Percentiles rank a stretch among this genome's conserved stretches.
Evolutionary conservation across 2,113 vertebrate species (phyloP).

Genomic region (Sakesphorus luctuosus): DNA sequence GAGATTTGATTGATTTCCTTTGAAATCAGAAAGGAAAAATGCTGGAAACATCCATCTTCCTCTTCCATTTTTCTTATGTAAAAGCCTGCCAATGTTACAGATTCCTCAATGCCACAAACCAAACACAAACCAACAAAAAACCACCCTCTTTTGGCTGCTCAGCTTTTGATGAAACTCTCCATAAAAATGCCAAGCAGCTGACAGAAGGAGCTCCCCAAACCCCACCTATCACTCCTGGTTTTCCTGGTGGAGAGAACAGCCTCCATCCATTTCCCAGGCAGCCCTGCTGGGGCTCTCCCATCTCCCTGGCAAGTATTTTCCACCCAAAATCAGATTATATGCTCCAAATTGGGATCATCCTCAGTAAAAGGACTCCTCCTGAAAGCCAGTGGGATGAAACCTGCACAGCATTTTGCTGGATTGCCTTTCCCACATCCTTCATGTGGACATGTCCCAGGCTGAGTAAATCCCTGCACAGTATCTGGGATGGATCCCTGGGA

Average conservation of each 20-base stretch:
- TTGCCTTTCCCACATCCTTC: background rate
- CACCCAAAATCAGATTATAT: background rate
- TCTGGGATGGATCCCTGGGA: background rate
- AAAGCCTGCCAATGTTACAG: background rate
- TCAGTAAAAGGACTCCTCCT: background rate
- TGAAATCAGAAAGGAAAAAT: conserved; percentile 24
- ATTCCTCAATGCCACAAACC: background rate
- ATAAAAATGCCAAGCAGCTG: background rate
- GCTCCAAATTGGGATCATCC: background rate
- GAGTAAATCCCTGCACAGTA: background rate
- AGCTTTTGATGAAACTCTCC: background rate
- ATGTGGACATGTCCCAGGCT: rapidly evolving
- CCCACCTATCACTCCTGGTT: background rate
- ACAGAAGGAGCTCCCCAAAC: background rate
- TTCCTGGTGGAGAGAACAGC: background rate
- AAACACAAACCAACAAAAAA: background rate
- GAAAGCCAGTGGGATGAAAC: background rate
- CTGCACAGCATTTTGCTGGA: background rate
- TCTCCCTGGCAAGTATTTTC: background rate
- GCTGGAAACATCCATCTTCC: background rate
- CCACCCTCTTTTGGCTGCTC: background rate
- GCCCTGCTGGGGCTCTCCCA: background rate
- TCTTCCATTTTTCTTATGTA: background rate
- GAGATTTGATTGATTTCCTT: conserved; percentile 43
- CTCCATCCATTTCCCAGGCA: background rate